phyloP scores from a whole-genome alignment of 2,113 vertebrate genomes.

The Nyctibius bracteatus region DNA sequence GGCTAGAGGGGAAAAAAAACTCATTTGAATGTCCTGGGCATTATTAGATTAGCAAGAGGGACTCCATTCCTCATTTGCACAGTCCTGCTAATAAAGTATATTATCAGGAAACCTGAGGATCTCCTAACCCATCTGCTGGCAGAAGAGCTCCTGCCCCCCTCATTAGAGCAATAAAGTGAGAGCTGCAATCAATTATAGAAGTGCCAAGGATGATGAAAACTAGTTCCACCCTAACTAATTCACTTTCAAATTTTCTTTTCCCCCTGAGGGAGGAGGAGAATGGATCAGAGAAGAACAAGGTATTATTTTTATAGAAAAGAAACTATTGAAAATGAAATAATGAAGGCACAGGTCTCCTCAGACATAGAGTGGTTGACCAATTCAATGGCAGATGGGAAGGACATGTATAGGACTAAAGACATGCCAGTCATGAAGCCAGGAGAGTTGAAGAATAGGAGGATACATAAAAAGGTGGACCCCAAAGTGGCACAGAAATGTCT shows the following conservation, averaged over 20 bases:
- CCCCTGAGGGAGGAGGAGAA: neutral
- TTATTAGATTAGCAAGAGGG: neutral
- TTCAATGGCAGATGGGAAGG: neutral
- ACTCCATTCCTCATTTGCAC: neutral
- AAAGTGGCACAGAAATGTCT: neutral
- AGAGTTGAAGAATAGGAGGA: neutral
- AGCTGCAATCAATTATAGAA: neutral
- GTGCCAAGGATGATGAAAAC: neutral
- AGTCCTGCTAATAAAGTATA: neutral
- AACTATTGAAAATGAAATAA: neutral
- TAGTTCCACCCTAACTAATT: neutral
- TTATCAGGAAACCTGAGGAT: neutral
- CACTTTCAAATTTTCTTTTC: neutral
- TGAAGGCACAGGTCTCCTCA: neutral
- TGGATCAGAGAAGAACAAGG: neutral
- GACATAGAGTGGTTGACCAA: neutral
- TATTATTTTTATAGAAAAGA: neutral
- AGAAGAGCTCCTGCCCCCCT: neutral
- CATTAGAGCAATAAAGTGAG: neutral
- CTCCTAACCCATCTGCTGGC: neutral
- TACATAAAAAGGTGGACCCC: neutral
- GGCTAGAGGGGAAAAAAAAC: neutral
- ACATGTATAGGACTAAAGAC: neutral
- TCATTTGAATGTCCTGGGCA: neutral
- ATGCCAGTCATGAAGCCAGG: neutral